Percentiles rank a stretch among this genome's conserved stretches.
Conservation (phyloP, 2,888 invertebrate genomes). For the Tipula helvola region DNA sequence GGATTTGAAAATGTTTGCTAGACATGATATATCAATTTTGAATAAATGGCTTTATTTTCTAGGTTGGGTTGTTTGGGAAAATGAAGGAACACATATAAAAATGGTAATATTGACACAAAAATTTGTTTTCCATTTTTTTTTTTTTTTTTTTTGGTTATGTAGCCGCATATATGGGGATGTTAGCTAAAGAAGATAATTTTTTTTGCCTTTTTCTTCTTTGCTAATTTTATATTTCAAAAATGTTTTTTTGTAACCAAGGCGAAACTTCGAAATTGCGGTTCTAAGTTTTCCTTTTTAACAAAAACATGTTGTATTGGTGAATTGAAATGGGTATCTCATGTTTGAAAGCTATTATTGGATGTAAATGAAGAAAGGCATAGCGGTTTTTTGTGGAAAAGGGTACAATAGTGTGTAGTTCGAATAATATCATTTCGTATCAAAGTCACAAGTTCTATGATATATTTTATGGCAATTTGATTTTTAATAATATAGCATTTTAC, state of each 20-base stretch:
- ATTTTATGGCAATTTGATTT: no score
- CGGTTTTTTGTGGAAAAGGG: background rate
- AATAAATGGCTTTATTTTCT: background rate
- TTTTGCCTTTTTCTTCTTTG: background rate
- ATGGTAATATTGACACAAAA: background rate
- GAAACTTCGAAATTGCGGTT: background rate
- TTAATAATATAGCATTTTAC: no score
- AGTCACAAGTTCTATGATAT: no score
- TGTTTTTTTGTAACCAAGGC: background rate
- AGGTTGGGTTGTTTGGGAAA: background rate
- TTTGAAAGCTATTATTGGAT: background rate
- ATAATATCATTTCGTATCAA: background rate
- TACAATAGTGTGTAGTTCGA: background rate
- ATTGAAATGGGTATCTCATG: background rate
- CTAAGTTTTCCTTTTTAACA: background rate
- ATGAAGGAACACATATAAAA: background rate
- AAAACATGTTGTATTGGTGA: background rate
- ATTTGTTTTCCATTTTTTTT: background rate
- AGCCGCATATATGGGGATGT: background rate
- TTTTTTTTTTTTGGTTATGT: background rate
- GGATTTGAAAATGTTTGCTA: background rate
- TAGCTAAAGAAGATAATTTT: background rate
- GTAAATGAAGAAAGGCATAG: background rate
- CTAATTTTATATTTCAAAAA: background rate
- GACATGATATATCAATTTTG: conserved; percentile 4